Percentiles rank a stretch among this genome's conserved stretches.
These are phyloP conservation scores for Neodiprion lecontei DNA, from an alignment of 1,140 invertebrate genomes.

Conservation along the genomic window DNA sequence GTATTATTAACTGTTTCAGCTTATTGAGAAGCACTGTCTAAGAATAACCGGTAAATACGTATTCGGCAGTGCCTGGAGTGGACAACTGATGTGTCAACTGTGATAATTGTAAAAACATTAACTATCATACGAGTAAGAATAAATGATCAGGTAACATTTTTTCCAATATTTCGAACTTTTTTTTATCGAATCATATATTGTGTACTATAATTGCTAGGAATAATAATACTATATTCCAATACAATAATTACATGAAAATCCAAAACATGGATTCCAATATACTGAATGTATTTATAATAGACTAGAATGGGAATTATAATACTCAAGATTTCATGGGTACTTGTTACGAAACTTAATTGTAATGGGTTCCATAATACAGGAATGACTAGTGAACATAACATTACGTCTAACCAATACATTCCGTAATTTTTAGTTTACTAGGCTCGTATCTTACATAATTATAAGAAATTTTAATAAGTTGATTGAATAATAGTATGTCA, in stretches of 20 bases:
- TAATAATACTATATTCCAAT: constrained; percentile 43
- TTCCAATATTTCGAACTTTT: not conserved
- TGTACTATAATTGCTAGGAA: constrained; percentile 36
- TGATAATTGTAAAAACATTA: not conserved
- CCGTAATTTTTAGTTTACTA: constrained; percentile 24
- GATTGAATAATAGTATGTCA: constrained; percentile 12
- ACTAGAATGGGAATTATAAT: constrained; percentile 16
- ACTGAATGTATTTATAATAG: constrained; percentile 19
- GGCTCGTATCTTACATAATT: not conserved
- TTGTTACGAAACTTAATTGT: constrained; percentile 22
- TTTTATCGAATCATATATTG: constrained; percentile 19
- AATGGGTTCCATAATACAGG: constrained; percentile 23
- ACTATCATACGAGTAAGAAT: not conserved
- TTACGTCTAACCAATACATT: constrained; percentile 24
- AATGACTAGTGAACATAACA: constrained; percentile 36
- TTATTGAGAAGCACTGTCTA: not conserved
- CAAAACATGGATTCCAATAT: constrained; percentile 28
- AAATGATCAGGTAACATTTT: not conserved
- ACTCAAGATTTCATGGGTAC: constrained; percentile 25
- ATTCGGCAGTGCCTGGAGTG: not conserved
- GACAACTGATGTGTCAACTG: not conserved
- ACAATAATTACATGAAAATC: constrained; percentile 41
- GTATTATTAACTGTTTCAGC: not conserved
- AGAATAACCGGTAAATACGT: not conserved
- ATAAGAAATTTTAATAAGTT: constrained; percentile 15